Evolutionary conservation across 2,888 invertebrate genomes (phyloP).

Genomic region (Agrilus mali): DNA sequence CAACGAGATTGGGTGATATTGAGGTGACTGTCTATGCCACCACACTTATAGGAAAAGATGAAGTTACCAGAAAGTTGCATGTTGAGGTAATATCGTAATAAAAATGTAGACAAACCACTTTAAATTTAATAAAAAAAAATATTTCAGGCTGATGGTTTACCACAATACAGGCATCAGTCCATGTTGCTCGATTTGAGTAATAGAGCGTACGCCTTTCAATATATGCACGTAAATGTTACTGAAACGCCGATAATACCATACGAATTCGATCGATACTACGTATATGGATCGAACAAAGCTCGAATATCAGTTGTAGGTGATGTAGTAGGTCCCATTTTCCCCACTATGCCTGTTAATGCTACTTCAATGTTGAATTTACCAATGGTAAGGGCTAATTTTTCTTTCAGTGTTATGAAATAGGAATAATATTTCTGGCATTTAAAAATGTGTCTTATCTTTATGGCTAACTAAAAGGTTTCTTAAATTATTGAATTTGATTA

Average conservation of each 20-base stretch:
- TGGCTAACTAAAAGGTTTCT: too few species aligned
- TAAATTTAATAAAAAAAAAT: neutral
- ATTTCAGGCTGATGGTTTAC: constrained; percentile 71
- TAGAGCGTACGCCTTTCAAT: constrained; percentile 82
- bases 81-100: constrained; percentile 46
- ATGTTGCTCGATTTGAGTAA: constrained; percentile 84
- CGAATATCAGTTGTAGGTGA: constrained; percentile 76
- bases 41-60: constrained; percentile 61
- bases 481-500: too few species aligned
- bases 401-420: too few species aligned
- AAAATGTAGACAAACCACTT: neutral
- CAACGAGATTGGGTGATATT: constrained; percentile 64
- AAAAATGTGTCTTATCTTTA: too few species aligned
- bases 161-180: constrained; percentile 86
- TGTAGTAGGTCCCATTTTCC: constrained; percentile 86
- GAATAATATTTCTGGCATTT: too few species aligned
- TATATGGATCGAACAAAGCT: constrained; percentile 84
- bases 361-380: constrained; percentile 67
- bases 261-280: constrained; percentile 80
- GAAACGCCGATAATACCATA: constrained; percentile 89
- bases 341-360: constrained; percentile 84
- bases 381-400: constrained; percentile 36
- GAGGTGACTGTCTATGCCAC: constrained; percentile 64
- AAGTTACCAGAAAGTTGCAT: constrained; percentile 47
- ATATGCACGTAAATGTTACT: constrained; percentile 91